Evolutionary conservation across 2,888 invertebrate species (phyloP), one percentile per base, ranked within the genome.

Genomic region (Thymelicus acteon): DNA sequence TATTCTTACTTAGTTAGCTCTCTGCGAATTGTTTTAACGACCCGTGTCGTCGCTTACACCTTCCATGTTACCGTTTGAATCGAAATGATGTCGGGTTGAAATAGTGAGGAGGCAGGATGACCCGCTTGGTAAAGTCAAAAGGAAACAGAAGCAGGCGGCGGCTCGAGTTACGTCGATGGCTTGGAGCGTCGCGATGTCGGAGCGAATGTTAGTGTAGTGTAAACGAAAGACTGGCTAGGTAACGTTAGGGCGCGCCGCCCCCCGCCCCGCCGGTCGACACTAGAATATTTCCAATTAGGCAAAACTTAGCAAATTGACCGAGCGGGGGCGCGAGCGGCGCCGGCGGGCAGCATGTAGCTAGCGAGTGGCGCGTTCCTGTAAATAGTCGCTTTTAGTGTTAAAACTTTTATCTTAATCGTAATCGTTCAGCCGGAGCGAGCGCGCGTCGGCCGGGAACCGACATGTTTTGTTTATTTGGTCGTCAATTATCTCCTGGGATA

Each of bases 221-320:
- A 92, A 92, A 88, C 90, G 92, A 93, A 93, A 92, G 93, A 93
- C 93, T 93, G 92, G 92, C 88, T 91, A 90, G 85, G 82, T 79
- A 81, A 85, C 85, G 79, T 81, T 81, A 78, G 78, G 77, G 80
- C 67, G 72, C 69, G 74, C 65, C 60, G 68, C 61, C 60, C 71
- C 62, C 67, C 65, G 48, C 62, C 44, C 39, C 61, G 24, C 37
- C 64, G 19, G 47, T 10, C 52, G 49, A 6, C 24, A 19, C 52
- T 52, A 37, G 58, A 37, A 58, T 58, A 37, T 58, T 52, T 3
- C 8, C 6, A 7, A 52, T 52, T 52, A 52, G 52, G 12, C 19
- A 52, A 52, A 52, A 15, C 52, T 15, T 52, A 52, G 52, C 52
- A 19, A 19, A 52, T 19, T 19, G 6, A 40, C 19, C 39, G 6